Conservation (phyloP, 2,797 vertebrate genomes). For the Anisognathus igniventris region DNA sequence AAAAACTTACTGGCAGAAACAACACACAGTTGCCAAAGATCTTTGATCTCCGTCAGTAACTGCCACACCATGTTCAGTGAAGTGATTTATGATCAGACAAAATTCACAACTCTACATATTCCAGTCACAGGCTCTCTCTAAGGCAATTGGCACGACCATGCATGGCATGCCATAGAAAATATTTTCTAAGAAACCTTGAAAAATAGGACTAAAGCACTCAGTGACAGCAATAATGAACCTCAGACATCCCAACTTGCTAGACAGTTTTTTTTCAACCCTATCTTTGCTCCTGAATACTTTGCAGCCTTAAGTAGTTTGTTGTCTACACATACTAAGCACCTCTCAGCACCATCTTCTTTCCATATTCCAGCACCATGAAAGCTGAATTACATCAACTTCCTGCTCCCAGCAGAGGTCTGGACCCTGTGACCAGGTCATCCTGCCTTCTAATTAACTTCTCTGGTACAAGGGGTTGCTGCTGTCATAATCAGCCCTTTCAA, state of each 20-base stretch:
- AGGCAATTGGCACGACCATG: background rate
- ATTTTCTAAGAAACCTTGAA: background rate
- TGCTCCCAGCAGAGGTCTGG: background rate
- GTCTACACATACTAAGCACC: background rate
- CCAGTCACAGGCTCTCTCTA: background rate
- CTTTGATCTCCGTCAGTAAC: background rate
- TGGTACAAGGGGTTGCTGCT: background rate
- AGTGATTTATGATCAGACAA: slow-evolving; percentile 6
- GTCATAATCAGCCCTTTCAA: background rate
- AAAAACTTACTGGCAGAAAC: background rate
- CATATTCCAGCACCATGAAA: background rate
- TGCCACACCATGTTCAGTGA: background rate
- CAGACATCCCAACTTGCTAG: background rate
- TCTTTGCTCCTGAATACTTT: background rate
- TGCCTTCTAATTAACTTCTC: background rate
- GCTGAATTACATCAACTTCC: background rate
- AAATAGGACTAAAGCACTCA: background rate
- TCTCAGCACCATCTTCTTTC: background rate
- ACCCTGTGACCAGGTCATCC: background rate
- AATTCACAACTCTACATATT: background rate
- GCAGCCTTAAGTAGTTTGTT: background rate
- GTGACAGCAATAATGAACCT: background rate
- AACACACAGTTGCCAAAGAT: background rate
- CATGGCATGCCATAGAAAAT: background rate
- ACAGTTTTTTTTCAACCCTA: background rate